Conservation (phyloP, 2,888 invertebrate genomes). For the Myopa testacea region DNA sequence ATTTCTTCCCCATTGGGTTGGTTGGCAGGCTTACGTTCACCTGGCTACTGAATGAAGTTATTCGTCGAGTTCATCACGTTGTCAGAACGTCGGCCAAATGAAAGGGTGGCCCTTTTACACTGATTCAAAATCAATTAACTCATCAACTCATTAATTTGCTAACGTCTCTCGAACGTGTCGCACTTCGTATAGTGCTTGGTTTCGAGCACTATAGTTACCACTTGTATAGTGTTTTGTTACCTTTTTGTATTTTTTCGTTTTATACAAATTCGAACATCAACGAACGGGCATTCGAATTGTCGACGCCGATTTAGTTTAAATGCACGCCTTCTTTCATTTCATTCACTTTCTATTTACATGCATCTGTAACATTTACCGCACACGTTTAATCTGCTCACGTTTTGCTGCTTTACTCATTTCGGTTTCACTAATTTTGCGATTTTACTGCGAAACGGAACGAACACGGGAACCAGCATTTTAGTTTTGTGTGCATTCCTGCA, state of each 20-base stretch:
- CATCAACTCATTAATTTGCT: too few species aligned
- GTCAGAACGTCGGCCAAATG: too few species aligned
- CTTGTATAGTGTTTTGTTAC: too few species aligned
- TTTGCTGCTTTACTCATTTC: conserved; percentile 17
- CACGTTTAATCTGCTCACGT: background rate
- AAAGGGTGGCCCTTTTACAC: too few species aligned
- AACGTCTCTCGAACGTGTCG: background rate
- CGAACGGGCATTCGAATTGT: background rate
- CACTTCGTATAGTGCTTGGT: background rate
- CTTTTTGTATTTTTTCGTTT: background rate
- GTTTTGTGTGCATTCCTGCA: conserved; percentile 24
- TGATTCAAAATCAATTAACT: too few species aligned
- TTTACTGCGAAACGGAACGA: conserved; percentile 22
- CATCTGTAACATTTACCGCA: background rate
- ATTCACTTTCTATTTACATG: background rate
- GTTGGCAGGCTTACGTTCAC: background rate
- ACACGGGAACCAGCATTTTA: conserved; percentile 10
- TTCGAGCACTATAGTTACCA: too few species aligned
- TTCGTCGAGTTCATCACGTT: background rate
- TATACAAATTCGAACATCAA: background rate
- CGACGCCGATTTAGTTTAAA: background rate
- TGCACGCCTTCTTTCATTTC: background rate
- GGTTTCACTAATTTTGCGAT: background rate
- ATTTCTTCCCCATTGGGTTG: background rate
- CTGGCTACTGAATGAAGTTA: background rate